Conservation (phyloP, 2,113 vertebrate genomes). For the Perognathus longimembris region DNA sequence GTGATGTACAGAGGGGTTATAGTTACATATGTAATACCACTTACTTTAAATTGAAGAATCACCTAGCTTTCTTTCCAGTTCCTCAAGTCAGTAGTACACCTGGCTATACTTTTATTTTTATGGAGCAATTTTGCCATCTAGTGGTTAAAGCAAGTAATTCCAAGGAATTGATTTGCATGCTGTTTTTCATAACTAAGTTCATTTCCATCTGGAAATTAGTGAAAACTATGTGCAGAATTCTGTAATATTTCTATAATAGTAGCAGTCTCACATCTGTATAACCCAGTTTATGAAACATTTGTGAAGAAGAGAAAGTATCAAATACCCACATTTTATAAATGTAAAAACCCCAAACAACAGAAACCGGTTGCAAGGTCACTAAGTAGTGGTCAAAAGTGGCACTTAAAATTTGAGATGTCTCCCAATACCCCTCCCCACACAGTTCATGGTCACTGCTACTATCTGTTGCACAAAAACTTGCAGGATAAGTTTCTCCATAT, state of each 20-base stretch:
- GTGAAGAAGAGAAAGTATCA: neutral
- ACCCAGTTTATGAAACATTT: neutral
- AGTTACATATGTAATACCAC: no score
- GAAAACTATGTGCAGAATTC: neutral
- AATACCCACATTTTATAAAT: no score
- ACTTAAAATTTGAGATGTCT: neutral
- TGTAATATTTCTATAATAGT: neutral
- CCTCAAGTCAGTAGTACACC: neutral
- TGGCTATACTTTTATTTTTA: neutral
- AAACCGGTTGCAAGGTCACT: neutral
- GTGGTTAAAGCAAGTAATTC: conserved; percentile 59
- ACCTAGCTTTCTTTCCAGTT: neutral
- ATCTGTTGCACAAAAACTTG: neutral
- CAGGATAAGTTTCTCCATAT: neutral
- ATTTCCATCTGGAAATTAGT: neutral
- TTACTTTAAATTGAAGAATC: neutral
- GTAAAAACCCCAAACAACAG: neutral
- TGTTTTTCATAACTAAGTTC: conserved; percentile 21
- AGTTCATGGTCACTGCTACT: neutral
- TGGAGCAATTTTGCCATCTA: conserved; percentile 72
- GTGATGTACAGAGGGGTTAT: no score
- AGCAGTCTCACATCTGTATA: neutral
- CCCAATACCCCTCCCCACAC: neutral
- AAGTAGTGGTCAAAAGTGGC: neutral
- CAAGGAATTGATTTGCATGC: neutral